Base-by-base conservation (phyloP, 1,140 invertebrate genomes). In the Neomicropteryx cornuta region DNA sequence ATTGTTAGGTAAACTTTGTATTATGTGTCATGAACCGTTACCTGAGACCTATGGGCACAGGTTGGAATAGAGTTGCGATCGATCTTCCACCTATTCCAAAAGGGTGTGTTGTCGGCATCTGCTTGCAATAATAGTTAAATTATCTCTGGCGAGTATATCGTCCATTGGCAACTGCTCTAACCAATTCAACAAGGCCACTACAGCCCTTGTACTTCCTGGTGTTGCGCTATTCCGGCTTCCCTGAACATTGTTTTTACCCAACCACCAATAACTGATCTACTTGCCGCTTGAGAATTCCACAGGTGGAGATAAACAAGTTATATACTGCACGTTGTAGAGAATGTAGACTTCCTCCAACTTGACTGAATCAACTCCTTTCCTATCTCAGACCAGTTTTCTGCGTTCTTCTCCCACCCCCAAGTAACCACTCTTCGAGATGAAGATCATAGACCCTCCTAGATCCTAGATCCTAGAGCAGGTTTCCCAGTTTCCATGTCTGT, bases 371-470 rank as follows among this genome's bases (percentile, higher is more conserved):
- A 33, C 10, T 27, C 21, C 37, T 20, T 42, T 20, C 48, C 46
- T 10, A 35, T 18, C 23, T 23, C 28, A 18, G 39, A 35, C 50
- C 50, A 51, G 27, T 42, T 17, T 3, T 27, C 23, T 18, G 33
- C 37, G n/a, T 31, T 8, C 5, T 42, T 19, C 14, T 19, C 28
- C 41, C 49, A 53, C 36, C 41, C 42, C 36, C 38, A 48, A 48
- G 41, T 39, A 38, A 39, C 45, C 44, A 49, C 16, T 41, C 47
- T 22, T 49, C 39, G 11, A 53, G 42, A 5, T 13, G 31, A n/a
- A 49, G 38, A 2, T 36, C 18, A 13, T 42, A 6, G 16, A 48
- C 38, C 27, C 41, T 42, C 18, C n/a, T n/a, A n/a, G n/a, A n/a
- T n/a, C n/a, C n/a, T n/a, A n/a, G n/a, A n/a, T n/a, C n/a, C n/a